These are phyloP conservation scores for Agrochola circellaris DNA, from an alignment of 2,888 invertebrate species.

Conservation along the genomic window DNA sequence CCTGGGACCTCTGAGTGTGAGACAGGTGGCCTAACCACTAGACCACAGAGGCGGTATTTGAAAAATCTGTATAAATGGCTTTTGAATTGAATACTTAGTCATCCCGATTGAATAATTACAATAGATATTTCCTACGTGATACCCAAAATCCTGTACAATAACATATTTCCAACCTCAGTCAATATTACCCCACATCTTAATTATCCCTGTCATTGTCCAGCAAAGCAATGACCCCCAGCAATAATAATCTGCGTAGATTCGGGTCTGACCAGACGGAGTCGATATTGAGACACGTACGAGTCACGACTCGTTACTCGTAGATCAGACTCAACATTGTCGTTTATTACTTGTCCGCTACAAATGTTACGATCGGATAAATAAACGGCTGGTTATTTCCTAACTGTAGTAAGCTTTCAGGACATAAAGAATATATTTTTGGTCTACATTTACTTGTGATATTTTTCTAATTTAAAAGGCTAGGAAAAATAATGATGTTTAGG, in stretches of 20 bases:
- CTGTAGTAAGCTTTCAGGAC: conserved; percentile 13
- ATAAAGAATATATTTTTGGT: conserved; percentile 2
- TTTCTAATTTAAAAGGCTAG: not conserved
- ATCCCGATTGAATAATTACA: not conserved
- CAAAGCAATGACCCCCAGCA: conserved; percentile 23
- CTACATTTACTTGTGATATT: conserved; percentile 3
- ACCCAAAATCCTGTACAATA: conserved; percentile 6
- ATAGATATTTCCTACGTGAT: not conserved
- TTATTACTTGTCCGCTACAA: conserved; percentile 53
- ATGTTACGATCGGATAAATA: conserved; percentile 45
- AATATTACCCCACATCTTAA: conserved; percentile 34
- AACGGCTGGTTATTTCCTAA: conserved; percentile 29
- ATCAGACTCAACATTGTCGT: conserved; percentile 45
- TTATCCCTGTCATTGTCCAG: conserved; percentile 42
- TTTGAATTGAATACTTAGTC: not conserved
- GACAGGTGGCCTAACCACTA: too few relatives aligned
- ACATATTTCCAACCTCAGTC: conserved; percentile 17
- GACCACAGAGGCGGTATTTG: not conserved
- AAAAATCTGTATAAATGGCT: not conserved
- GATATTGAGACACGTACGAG: conserved; percentile 60
- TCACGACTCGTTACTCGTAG: conserved; percentile 44
- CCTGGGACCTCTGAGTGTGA: too few relatives aligned
- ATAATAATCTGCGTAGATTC: conserved; percentile 60
- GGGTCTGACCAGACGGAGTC: conserved; percentile 52
- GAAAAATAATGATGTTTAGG: too few relatives aligned